A percentile compares a stretch with the other conserved stretches of the same genome.
These are phyloP conservation scores for Orthosia gracilis DNA, from an alignment of 2,888 invertebrate species.

Conservation along the genomic window DNA sequence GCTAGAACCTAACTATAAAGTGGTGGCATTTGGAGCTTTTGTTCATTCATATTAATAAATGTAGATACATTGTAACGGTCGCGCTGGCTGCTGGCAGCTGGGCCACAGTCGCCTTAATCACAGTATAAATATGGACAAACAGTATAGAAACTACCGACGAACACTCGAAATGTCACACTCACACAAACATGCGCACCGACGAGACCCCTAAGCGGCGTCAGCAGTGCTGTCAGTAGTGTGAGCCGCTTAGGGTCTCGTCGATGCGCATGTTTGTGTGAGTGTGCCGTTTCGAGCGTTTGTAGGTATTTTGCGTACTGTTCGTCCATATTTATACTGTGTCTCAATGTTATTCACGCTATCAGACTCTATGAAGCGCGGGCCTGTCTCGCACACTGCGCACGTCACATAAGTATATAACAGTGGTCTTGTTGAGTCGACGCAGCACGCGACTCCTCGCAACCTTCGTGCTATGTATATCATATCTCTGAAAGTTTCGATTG, in stretches of 20 bases:
- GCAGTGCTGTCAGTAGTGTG: too few relatives aligned
- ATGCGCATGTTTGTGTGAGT: too few relatives aligned
- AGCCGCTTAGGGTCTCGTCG: too few relatives aligned
- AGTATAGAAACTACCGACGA: too few relatives aligned
- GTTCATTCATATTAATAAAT: slow-evolving; percentile 67
- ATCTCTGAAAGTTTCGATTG: slow-evolving; percentile 85
- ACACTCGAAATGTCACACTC: too few relatives aligned
- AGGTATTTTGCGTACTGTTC: too few relatives aligned
- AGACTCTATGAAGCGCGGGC: slow-evolving; percentile 49
- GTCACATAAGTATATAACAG: slow-evolving; percentile 28
- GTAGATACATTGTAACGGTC: slow-evolving; percentile 61
- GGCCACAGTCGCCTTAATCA: too few relatives aligned
- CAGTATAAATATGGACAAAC: too few relatives aligned
- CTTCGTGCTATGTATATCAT: slow-evolving; percentile 80
- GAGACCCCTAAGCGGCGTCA: too few relatives aligned
- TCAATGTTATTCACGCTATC: slow-evolving; percentile 62
- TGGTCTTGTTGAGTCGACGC: slow-evolving; percentile 36
- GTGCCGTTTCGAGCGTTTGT: too few relatives aligned
- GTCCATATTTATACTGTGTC: too few relatives aligned
- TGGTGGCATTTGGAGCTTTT: slow-evolving; percentile 65
- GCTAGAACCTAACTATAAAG: slow-evolving; percentile 74
- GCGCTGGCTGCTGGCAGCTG: background rate
- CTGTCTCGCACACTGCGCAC: slow-evolving; percentile 33
- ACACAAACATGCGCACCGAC: too few relatives aligned
- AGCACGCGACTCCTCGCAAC: slow-evolving; percentile 45